phyloP scores from a whole-genome alignment of 2,113 vertebrate species.

The Antechinus flavipes region DNA sequence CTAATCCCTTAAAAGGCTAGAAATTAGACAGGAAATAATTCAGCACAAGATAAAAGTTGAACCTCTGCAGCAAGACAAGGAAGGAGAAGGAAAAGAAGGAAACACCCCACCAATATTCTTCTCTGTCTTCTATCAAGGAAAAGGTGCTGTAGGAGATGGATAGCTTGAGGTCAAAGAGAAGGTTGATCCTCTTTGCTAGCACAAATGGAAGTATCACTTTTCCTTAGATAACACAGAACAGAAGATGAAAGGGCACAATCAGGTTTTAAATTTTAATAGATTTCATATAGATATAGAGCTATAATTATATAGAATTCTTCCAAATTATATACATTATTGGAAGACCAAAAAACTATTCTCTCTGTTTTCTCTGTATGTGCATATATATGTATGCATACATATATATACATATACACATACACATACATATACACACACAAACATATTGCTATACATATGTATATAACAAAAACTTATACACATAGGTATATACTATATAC shows the following conservation, averaged over 20 bases:
- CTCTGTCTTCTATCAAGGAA: not conserved
- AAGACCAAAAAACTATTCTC: not conserved
- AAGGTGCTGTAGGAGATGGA: not conserved
- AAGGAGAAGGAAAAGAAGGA: not conserved
- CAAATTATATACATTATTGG: not conserved
- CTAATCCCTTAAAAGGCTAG: not conserved
- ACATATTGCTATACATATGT: too few relatives aligned
- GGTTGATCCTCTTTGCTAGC: not conserved
- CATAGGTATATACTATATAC: too few relatives aligned
- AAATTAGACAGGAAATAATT: not conserved
- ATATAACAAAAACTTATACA: too few relatives aligned
- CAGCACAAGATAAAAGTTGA: not conserved
- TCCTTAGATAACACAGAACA: not conserved
- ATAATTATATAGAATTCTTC: not conserved
- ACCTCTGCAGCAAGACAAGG: not conserved
- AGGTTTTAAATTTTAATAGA: not conserved
- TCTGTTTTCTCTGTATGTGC: not conserved
- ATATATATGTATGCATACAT: not conserved
- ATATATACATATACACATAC: too few relatives aligned
- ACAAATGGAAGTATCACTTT: not conserved
- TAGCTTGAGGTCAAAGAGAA: not conserved
- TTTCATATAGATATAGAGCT: not conserved
- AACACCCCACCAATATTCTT: not conserved
- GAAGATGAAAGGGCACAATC: not conserved
- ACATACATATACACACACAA: too few relatives aligned